Evolutionary conservation across 2,113 vertebrate genomes (phyloP).

Genomic region (Mungos mungo): DNA sequence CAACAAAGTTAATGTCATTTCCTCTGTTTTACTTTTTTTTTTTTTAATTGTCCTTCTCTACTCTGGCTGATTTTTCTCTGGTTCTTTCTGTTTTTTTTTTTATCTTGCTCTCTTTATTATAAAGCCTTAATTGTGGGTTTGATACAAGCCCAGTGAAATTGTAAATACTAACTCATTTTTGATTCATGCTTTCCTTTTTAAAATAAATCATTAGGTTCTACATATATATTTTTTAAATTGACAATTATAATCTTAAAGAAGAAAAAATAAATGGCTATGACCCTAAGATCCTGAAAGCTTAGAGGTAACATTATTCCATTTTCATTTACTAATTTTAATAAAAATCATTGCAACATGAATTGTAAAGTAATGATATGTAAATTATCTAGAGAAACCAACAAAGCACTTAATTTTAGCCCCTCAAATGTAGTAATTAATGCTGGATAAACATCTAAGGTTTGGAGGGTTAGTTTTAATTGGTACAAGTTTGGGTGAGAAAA

Average conservation of each 20-base stretch:
- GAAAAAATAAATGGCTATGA: conserved; percentile 54
- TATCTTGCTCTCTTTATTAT: neutral
- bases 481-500: conserved; percentile 50
- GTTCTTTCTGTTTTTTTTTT: neutral
- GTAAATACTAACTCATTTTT: conserved; percentile 47
- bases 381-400: conserved; percentile 71
- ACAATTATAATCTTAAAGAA: conserved; percentile 70
- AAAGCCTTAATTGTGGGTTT: neutral
- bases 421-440: conserved; percentile 68
- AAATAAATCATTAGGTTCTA: conserved; percentile 55
- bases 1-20: neutral
- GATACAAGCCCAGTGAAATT: neutral
- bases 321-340: conserved; percentile 62
- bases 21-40: neutral
- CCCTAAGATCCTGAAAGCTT: conserved; percentile 20
- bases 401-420: conserved; percentile 70
- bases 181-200: conserved; percentile 37
- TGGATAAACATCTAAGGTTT: conserved; percentile 56
- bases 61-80: neutral
- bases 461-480: conserved; percentile 59
- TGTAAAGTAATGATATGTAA: conserved; percentile 76
- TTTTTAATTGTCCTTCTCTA: neutral
- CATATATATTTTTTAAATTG: conserved; percentile 47
- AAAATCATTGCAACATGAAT: conserved; percentile 60
- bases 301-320: conserved; percentile 57